Conservation (phyloP, 1,140 invertebrate genomes). For the Plodia interpunctella region DNA sequence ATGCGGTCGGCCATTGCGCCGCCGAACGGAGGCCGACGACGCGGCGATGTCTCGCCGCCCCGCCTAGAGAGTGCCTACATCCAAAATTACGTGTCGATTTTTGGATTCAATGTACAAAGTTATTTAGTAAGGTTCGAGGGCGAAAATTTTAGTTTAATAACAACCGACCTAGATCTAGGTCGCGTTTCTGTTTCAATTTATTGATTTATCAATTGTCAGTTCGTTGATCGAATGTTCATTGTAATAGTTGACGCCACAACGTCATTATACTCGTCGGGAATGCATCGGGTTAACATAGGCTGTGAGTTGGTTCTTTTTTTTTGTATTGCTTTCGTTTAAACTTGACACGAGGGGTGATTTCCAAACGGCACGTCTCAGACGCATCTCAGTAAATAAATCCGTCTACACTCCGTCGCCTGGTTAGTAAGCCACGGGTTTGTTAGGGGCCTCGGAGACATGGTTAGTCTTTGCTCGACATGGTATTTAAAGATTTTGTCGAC, state of each 20-base stretch:
- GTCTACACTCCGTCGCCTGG: conserved; percentile 71
- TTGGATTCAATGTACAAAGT: conserved; percentile 78
- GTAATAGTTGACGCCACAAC: conserved; percentile 36
- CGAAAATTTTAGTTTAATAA: conserved; percentile 53
- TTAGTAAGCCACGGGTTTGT: conserved; percentile 47
- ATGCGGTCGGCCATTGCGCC: conserved; percentile 51
- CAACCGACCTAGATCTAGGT: conserved; percentile 37
- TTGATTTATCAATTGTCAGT: conserved; percentile 47
- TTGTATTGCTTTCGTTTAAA: conserved; percentile 60
- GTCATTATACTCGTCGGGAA: conserved; percentile 24
- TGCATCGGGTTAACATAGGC: conserved; percentile 59
- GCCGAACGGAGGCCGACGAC: conserved; percentile 61
- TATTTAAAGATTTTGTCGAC: conserved; percentile 11
- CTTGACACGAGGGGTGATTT: conserved; percentile 52
- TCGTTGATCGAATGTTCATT: conserved; percentile 33
- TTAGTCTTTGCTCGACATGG: conserved; percentile 7
- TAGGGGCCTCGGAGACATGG: conserved; percentile 16
- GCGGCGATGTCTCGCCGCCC: conserved; percentile 68
- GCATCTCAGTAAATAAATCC: conserved; percentile 70
- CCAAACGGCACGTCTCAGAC: conserved; percentile 71
- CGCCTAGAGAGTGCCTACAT: conserved; percentile 78
- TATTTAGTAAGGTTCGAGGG: conserved; percentile 72
- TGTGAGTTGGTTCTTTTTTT: conserved; percentile 69
- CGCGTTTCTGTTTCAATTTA: conserved; percentile 50
- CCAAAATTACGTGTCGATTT: conserved; percentile 76